These are phyloP conservation scores for Gandaritis pyraliata DNA, from an alignment of 2,888 invertebrate genomes.

Conservation along the genomic window DNA sequence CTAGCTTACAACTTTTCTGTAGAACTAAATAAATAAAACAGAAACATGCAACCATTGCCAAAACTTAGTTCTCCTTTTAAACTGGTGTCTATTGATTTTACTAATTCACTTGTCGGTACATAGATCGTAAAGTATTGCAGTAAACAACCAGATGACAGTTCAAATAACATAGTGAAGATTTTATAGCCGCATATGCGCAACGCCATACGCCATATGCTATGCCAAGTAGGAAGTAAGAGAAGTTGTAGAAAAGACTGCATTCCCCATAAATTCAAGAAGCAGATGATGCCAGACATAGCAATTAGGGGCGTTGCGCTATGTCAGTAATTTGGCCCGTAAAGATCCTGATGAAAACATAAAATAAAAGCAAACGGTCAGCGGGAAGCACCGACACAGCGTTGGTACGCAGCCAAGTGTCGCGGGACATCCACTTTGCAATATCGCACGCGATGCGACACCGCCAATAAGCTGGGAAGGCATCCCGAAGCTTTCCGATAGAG, in stretches of 20 bases:
- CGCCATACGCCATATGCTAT: not conserved
- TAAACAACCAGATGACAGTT: not conserved
- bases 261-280: constrained; percentile 11
- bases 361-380: constrained; percentile 74
- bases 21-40: not conserved
- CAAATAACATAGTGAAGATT: not conserved
- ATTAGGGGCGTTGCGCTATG: constrained; percentile 32
- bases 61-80: not conserved
- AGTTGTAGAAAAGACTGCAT: constrained; percentile 9
- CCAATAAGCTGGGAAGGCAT: constrained; percentile 1
- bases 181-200: no score
- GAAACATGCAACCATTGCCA: not conserved
- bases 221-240: constrained; percentile 9
- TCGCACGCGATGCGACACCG: constrained; percentile 28
- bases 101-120: not conserved
- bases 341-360: constrained; percentile 77
- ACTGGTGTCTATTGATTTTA: not conserved
- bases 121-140: not conserved
- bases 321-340: constrained; percentile 63
- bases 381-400: constrained; percentile 70
- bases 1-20: not conserved
- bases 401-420: constrained; percentile 74
- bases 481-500: constrained; percentile 5
- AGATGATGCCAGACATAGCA: constrained; percentile 24
- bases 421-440: constrained; percentile 45